These are phyloP conservation scores for Chrysaora quinquecirrha DNA, from an alignment of 30 jellyfish, hydroid and myxozoan genomes.

Conservation along the genomic window DNA sequence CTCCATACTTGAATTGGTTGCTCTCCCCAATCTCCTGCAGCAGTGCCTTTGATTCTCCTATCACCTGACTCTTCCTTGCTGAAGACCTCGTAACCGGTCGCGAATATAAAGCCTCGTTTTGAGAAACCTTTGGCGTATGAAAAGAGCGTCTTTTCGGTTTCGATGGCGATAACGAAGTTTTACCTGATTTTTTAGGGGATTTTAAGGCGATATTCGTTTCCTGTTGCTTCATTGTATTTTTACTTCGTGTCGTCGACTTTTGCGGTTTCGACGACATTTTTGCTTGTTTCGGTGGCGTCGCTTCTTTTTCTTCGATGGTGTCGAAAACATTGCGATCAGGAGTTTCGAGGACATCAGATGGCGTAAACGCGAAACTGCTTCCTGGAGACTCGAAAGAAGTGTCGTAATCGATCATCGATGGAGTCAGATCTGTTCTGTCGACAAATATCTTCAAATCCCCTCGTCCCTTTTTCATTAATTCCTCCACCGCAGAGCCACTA, in stretches of 20 bases:
- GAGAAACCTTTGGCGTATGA: slow-evolving; percentile 24
- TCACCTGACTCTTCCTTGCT: slow-evolving; percentile 35
- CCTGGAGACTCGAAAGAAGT: slow-evolving; percentile 60
- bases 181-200: slow-evolving; percentile 10
- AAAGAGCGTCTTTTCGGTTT: slow-evolving; percentile 40
- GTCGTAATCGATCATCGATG: slow-evolving; percentile 21
- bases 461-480: neutral
- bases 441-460: slow-evolving; percentile 38
- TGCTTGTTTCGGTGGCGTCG: slow-evolving; percentile 67
- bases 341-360: slow-evolving; percentile 5
- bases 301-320: slow-evolving; percentile 14
- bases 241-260: neutral
- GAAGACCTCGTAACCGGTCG: slow-evolving; percentile 25
- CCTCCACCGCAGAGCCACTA: slow-evolving; percentile 31
- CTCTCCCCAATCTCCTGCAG: slow-evolving; percentile 51
- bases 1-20: slow-evolving; percentile 38
- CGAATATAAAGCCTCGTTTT: neutral
- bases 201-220: neutral
- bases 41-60: neutral
- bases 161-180: slow-evolving; percentile 12
- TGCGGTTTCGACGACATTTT: slow-evolving; percentile 22
- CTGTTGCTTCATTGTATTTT: neutral
- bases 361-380: slow-evolving; percentile 27
- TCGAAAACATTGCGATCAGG: slow-evolving; percentile 9
- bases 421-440: slow-evolving; percentile 32